Percentiles rank a stretch among this genome's conserved stretches.
phyloP scores from a whole-genome alignment of 2,113 vertebrate species.

The Eclectus roratus region DNA sequence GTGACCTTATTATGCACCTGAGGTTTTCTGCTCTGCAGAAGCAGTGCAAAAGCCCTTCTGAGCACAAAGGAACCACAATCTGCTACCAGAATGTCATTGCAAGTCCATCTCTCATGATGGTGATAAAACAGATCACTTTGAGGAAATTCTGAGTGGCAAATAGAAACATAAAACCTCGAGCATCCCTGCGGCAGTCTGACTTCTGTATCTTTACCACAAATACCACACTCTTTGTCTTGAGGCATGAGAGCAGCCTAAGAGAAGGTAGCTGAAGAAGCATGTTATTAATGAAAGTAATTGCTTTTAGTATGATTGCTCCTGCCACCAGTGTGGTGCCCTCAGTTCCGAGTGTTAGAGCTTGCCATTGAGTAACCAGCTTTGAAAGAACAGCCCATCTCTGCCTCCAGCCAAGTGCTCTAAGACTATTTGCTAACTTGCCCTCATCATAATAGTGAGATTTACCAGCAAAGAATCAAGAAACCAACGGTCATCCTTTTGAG shows the following conservation, averaged over 20 bases:
- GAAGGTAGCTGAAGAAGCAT: neutral
- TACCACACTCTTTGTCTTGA: neutral
- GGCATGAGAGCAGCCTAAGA: neutral
- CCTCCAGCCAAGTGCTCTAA: neutral
- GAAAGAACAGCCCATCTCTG: neutral
- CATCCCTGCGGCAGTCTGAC: neutral
- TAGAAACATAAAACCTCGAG: neutral
- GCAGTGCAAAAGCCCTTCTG: fast-evolving
- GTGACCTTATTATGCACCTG: neutral
- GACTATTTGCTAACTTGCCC: neutral
- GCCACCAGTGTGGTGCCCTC: neutral
- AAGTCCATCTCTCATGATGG: neutral
- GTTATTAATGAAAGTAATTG: neutral
- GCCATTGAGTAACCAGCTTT: neutral
- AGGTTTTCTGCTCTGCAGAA: neutral
- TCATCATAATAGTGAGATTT: neutral
- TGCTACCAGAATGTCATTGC: fast-evolving
- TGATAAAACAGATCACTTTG: neutral
- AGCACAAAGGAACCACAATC: too few species aligned
- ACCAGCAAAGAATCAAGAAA: neutral
- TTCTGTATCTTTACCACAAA: neutral
- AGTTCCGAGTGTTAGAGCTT: neutral
- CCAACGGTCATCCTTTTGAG: neutral
- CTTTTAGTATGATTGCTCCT: neutral
- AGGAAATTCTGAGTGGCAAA: neutral